These are phyloP conservation scores for Anastrepha obliqua DNA, from an alignment of 1,140 invertebrate species.

Conservation along the genomic window DNA sequence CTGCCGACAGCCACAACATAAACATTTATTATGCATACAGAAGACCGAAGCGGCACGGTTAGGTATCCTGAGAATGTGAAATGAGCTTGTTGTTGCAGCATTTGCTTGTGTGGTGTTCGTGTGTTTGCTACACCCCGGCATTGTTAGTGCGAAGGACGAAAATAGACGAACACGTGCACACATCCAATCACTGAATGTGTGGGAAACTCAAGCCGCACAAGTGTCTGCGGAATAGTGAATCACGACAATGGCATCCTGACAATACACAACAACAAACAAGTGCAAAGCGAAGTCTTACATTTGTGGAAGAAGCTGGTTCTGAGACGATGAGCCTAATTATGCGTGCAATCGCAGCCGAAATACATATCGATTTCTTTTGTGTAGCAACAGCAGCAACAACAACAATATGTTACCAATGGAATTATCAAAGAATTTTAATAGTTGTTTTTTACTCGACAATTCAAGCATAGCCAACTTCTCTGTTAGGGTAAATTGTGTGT, in stretches of 20 bases:
- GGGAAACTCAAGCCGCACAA: slow-evolving; percentile 24
- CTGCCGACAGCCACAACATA: neutral
- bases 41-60: too few species aligned
- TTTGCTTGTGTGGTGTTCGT: too few species aligned
- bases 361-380: neutral
- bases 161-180: slow-evolving; percentile 27
- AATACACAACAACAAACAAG: slow-evolving; percentile 11
- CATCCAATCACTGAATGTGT: neutral
- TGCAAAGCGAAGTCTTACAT: neutral
- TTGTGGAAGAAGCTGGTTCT: neutral
- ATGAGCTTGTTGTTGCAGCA: neutral
- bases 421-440: slow-evolving; percentile 9
- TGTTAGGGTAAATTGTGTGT: neutral
- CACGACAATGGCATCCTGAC: neutral
- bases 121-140: too few species aligned
- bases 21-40: neutral
- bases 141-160: slow-evolving; percentile 29
- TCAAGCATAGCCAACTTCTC: slow-evolving; percentile 19
- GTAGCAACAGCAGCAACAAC: neutral
- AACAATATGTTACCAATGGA: slow-evolving; percentile 49
- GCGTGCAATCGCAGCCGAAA: slow-evolving; percentile 30
- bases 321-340: neutral
- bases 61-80: neutral
- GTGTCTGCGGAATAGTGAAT: slow-evolving; percentile 1
- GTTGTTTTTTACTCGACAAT: neutral